Evolutionary conservation across 2,888 invertebrate species (phyloP).

Genomic region (Sympetrum striolatum): DNA sequence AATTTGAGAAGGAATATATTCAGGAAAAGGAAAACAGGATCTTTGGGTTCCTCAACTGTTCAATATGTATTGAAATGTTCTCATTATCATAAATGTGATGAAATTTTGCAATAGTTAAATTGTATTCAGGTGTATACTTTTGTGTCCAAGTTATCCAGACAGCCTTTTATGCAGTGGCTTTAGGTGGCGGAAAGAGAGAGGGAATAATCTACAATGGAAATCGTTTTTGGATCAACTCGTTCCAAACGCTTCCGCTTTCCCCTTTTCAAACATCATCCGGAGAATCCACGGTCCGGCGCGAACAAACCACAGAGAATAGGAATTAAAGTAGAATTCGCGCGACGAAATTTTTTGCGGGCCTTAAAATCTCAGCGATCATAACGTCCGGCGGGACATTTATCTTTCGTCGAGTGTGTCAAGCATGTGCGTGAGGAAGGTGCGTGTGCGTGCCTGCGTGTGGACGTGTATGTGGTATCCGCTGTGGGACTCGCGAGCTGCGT

Average conservation of each 20-base stretch:
- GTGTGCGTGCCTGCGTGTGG: not conserved
- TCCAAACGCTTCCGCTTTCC: not conserved
- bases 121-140: not conserved
- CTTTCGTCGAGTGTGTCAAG: not conserved
- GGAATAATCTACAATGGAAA: not conserved
- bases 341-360: not conserved
- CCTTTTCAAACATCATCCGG: not conserved
- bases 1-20: no score
- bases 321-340: not conserved
- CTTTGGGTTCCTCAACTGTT: no score
- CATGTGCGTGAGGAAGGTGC: not conserved
- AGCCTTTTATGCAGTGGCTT: not conserved
- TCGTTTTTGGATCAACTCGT: not conserved
- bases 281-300: not conserved
- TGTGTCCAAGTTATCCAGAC: not conserved
- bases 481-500: not conserved
- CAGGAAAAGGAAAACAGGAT: no score
- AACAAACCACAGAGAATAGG: not conserved
- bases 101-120: no score
- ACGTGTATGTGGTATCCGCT: not conserved
- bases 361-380: not conserved
- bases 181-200: not conserved
- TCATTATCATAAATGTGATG: no score
- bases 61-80: no score
- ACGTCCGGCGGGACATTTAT: not conserved